Conservation (phyloP, 1,140 invertebrate genomes). For the Piezodorus guildinii region DNA sequence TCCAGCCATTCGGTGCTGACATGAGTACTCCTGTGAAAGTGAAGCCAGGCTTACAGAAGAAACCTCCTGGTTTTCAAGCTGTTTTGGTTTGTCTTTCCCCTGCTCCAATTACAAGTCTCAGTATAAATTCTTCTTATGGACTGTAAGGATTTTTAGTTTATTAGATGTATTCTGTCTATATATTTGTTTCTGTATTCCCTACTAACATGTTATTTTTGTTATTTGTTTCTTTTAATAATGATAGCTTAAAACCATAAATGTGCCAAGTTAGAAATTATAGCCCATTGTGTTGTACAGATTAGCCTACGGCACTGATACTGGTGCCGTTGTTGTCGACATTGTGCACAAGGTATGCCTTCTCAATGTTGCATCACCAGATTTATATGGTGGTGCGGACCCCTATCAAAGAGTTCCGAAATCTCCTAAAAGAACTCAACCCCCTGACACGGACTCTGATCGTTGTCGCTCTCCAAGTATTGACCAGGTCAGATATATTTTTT, state of each 20-base stretch:
- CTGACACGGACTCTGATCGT: constrained; percentile 44
- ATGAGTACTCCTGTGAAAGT: constrained; percentile 48
- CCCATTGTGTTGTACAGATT: constrained; percentile 48
- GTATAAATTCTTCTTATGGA: constrained; percentile 90
- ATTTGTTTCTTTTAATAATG: not conserved
- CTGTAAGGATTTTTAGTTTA: constrained; percentile 57
- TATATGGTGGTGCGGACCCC: constrained; percentile 79
- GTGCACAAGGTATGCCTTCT: constrained; percentile 80
- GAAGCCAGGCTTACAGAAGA: constrained; percentile 60
- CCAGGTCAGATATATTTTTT: constrained; percentile 53
- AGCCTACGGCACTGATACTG: constrained; percentile 92
- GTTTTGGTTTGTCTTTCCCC: constrained; percentile 86
- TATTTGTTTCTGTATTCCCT: not conserved
- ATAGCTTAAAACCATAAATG: no score
- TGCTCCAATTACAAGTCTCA: constrained; percentile 74
- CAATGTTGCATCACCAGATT: constrained; percentile 70
- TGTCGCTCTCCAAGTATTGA: constrained; percentile 79
- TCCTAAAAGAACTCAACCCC: constrained; percentile 48
- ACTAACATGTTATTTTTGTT: not conserved
- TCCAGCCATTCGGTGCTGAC: constrained; percentile 7
- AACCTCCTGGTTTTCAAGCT: constrained; percentile 85
- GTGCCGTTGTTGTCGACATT: constrained; percentile 87
- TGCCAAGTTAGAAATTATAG: no score
- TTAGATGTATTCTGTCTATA: not conserved
- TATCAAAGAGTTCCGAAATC: constrained; percentile 75